Conservation (phyloP, 1,140 invertebrate species). For the Drosophila chauvacae region DNA sequence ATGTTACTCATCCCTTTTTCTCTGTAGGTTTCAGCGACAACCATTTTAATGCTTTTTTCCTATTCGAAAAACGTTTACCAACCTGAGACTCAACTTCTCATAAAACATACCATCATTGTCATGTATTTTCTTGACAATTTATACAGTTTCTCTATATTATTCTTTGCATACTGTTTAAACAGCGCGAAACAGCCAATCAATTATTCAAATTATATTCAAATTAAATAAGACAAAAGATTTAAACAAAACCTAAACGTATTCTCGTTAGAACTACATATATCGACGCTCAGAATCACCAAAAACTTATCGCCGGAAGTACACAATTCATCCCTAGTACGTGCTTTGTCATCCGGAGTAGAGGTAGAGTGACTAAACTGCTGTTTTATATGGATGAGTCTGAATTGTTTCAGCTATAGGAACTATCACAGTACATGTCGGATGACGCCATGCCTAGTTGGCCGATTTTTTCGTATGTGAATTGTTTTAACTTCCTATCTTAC, state of each 20-base stretch:
- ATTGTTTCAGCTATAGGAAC: not conserved
- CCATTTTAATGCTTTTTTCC: constrained; percentile 62
- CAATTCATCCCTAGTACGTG: constrained; percentile 37
- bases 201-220: not conserved
- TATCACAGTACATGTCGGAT: not conserved
- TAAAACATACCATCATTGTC: not conserved
- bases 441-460: too few relatives aligned
- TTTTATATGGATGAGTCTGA: not conserved
- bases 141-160: not conserved
- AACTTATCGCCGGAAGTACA: constrained; percentile 53
- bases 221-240: not conserved
- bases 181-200: not conserved
- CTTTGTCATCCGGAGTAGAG: not conserved
- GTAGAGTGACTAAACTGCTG: not conserved
- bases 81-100: not conserved
- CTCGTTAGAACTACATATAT: not conserved
- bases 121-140: not conserved
- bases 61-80: not conserved
- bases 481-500: not conserved
- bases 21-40: constrained; percentile 7
- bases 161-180: not conserved
- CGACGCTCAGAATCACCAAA: not conserved
- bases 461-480: not conserved
- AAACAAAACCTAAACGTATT: not conserved
- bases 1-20: constrained; percentile 6